Percentiles rank a stretch among this genome's conserved stretches.
These are phyloP conservation scores for Eufriesea mexicana DNA, from an alignment of 1,140 invertebrate genomes.

Conservation along the genomic window DNA sequence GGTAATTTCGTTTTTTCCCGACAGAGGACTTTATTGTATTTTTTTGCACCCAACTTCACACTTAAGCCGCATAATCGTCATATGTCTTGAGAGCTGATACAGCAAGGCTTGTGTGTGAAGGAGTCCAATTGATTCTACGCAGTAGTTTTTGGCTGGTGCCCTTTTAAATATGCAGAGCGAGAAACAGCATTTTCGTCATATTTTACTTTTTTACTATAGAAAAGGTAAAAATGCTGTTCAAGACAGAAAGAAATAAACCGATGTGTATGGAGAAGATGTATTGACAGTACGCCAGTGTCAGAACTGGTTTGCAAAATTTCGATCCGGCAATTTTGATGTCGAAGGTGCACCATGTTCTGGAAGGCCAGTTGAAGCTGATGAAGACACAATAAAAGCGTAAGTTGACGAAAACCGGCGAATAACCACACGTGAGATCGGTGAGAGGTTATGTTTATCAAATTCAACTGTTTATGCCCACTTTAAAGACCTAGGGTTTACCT, in stretches of 20 bases:
- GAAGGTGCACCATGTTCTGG: not conserved
- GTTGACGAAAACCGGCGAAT: not conserved
- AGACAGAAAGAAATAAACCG: too few species aligned
- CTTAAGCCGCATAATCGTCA: too few species aligned
- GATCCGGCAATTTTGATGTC: not conserved
- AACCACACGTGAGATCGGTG: slow-evolving; percentile 5
- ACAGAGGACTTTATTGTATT: too few species aligned
- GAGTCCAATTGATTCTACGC: not conserved
- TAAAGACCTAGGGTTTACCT: not conserved
- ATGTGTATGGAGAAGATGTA: slow-evolving; percentile 26
- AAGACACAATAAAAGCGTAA: not conserved
- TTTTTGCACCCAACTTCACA: too few species aligned
- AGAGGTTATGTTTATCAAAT: too few species aligned
- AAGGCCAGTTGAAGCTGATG: slow-evolving; percentile 9
- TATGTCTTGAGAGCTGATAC: too few species aligned
- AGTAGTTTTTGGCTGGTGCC: slow-evolving; percentile 9
- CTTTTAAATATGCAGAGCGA: too few species aligned
- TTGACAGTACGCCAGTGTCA: too few species aligned
- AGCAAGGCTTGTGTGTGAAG: too few species aligned
- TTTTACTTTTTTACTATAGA: slow-evolving; percentile 21
- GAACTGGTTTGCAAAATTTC: not conserved
- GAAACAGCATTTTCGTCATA: too few species aligned
- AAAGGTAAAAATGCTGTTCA: slow-evolving; percentile 30
- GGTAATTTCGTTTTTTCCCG: too few species aligned
- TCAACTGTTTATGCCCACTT: slow-evolving; percentile 5